Evolutionary conservation across 2,888 invertebrate genomes (phyloP), one percentile per base, ranked within the genome.

Genomic region (Noctua comes): DNA sequence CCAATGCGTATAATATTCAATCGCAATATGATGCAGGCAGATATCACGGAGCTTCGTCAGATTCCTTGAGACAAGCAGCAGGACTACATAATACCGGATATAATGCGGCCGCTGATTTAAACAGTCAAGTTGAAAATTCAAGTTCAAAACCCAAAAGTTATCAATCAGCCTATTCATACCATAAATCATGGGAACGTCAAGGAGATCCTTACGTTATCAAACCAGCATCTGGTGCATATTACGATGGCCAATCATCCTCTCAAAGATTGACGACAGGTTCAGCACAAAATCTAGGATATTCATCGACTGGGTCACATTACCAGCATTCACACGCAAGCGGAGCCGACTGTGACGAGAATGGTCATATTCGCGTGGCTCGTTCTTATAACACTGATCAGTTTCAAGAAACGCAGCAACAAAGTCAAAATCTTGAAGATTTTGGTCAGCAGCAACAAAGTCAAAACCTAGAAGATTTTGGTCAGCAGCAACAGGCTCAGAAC

Each of bases 121-220:
- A 88, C 68, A 90, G 88, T 80, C 90, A 92, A 80, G 90, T 93
- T 51, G 93, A 92, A 79, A 84, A 90, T 83, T 71, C 91, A 48
- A 91, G 88, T 84, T 81, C 91, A 2, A 93, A 91, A 79, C 97
- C 97, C 24, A 97, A 97, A 92, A 93, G 93, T 90, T 97, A 96
- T 86, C 95, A 96, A 27, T 96, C 97, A 43, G 95, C 97, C 36
- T 97, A 96, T 90, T 95, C 97, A 11, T 97, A 97, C 85, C 96
- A 97, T 79, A 97, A 97, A 88, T 94, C 97, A 43, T 97, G 97
- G 97, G 97, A 97, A 88, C 94, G 94, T 76, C 97, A 95, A 88
- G 97, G 97, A 40, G 97, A 96, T 86, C 97, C 97, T 16, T 97
- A 97, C 74, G 91, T 96, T 13, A 97, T 97, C 59, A 90, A 92